Evolutionary conservation across 2,113 vertebrate species (phyloP).

Genomic region (Melanostigma gelatinosum): DNA sequence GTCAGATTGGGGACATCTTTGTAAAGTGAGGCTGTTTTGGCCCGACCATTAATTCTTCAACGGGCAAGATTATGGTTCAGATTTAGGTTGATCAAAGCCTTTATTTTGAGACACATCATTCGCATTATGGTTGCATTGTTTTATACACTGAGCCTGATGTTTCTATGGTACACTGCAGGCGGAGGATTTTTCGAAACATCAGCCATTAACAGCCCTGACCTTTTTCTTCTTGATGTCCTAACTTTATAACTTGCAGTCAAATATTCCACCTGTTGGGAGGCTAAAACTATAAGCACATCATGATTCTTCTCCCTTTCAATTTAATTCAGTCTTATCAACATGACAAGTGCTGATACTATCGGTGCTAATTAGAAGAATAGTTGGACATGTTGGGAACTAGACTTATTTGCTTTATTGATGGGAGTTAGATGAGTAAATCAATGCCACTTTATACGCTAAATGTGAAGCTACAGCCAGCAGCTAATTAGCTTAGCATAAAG

Average conservation of each 20-base stretch:
- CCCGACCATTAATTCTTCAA: slow-evolving; percentile 5
- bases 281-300: slow-evolving; percentile 31
- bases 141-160: slow-evolving; percentile 29
- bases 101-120: slow-evolving; percentile 5
- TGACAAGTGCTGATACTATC: background rate
- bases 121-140: background rate
- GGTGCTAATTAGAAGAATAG: slow-evolving; percentile 40
- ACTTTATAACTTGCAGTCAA: slow-evolving; percentile 26
- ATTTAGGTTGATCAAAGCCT: background rate
- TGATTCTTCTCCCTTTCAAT: background rate
- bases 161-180: slow-evolving; percentile 55
- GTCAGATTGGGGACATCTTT: slow-evolving; percentile 5
- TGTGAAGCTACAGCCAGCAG: background rate
- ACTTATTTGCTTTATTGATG: background rate
- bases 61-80: background rate
- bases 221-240: background rate
- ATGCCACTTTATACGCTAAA: too few relatives aligned
- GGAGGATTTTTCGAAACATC: slow-evolving; percentile 35
- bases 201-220: background rate
- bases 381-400: background rate
- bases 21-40: slow-evolving; percentile 11
- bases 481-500: background rate
- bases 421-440: background rate
- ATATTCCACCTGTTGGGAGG: slow-evolving; percentile 4
- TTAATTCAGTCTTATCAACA: slow-evolving; percentile 2